A percentile compares a stretch with the other conserved stretches of the same genome.
Evolutionary conservation across 1,140 invertebrate species (phyloP).

Genomic region (Belonocnema kinseyi): DNA sequence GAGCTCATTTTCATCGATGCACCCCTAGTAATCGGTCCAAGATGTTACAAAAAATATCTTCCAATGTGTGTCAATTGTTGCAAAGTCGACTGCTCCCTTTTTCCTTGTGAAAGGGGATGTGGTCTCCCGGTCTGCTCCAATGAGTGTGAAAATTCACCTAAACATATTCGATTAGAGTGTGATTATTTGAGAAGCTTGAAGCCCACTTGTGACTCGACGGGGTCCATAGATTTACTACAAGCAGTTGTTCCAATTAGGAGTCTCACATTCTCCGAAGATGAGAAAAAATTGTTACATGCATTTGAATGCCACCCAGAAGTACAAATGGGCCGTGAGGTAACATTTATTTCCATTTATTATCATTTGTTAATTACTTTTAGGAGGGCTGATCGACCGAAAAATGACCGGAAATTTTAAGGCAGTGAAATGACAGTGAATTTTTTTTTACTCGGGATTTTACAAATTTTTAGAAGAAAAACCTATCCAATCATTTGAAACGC

Average conservation of each 20-base stretch:
- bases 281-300: constrained; percentile 76
- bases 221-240: constrained; percentile 74
- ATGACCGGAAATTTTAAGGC: too few species aligned
- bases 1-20: constrained; percentile 83
- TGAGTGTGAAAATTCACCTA: constrained; percentile 75
- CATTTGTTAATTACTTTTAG: too few species aligned
- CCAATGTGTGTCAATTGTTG: constrained; percentile 78
- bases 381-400: too few species aligned
- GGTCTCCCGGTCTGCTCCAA: constrained; percentile 78
- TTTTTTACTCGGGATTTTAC: too few species aligned
- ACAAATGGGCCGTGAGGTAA: constrained; percentile 6
- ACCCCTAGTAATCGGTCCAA: constrained; percentile 81
- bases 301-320: constrained; percentile 79
- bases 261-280: constrained; percentile 75
- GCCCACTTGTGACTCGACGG: constrained; percentile 71
- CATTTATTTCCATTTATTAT: not conserved
- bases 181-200: constrained; percentile 75
- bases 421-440: too few species aligned
- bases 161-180: constrained; percentile 78
- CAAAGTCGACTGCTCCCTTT: constrained; percentile 70
- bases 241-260: constrained; percentile 79
- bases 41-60: constrained; percentile 69
- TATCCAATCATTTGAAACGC: too few species aligned
- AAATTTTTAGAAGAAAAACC: too few species aligned
- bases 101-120: constrained; percentile 77